These are phyloP conservation scores for Macrosoma leucophasiata DNA, from an alignment of 2,888 invertebrate genomes.

Conservation along the genomic window DNA sequence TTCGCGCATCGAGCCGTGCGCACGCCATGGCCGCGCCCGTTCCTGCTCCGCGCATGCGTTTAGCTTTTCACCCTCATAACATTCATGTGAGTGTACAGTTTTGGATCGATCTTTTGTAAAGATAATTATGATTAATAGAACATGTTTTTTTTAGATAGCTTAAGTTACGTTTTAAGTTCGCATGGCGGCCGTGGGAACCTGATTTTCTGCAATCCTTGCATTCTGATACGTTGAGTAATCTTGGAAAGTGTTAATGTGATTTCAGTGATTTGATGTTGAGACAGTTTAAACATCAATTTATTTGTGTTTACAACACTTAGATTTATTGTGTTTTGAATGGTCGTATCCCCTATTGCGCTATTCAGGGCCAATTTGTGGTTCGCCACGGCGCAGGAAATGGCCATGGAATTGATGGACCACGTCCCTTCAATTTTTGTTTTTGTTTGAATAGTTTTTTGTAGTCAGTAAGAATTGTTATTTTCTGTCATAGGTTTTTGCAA, in stretches of 20 bases:
- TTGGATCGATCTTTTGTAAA: not conserved
- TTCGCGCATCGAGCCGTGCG: constrained; percentile 37
- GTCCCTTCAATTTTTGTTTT: too few relatives aligned
- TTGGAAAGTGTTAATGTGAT: constrained; percentile 26
- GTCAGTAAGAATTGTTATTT: too few relatives aligned
- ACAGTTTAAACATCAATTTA: too few relatives aligned
- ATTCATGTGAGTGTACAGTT: constrained; percentile 55
- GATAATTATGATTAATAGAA: not conserved
- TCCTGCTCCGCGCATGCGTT: constrained; percentile 57
- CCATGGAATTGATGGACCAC: too few relatives aligned
- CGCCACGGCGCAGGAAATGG: too few relatives aligned
- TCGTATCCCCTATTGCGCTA: too few relatives aligned
- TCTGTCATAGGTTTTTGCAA: too few relatives aligned
- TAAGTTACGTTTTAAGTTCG: constrained; percentile 20
- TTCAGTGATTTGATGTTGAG: constrained; percentile 10
- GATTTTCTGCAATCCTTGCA: constrained; percentile 60
- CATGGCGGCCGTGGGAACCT: constrained; percentile 46
- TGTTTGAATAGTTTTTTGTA: too few relatives aligned
- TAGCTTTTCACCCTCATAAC: constrained; percentile 62
- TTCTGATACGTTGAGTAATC: constrained; percentile 46
- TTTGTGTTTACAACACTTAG: too few relatives aligned
- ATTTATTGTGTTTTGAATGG: too few relatives aligned
- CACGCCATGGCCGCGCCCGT: constrained; percentile 43
- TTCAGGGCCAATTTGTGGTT: too few relatives aligned
- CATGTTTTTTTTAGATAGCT: constrained; percentile 3